These are phyloP conservation scores for Sclerodermus sp. DNA, from an alignment of 2,888 invertebrate species.

Conservation along the genomic window DNA sequence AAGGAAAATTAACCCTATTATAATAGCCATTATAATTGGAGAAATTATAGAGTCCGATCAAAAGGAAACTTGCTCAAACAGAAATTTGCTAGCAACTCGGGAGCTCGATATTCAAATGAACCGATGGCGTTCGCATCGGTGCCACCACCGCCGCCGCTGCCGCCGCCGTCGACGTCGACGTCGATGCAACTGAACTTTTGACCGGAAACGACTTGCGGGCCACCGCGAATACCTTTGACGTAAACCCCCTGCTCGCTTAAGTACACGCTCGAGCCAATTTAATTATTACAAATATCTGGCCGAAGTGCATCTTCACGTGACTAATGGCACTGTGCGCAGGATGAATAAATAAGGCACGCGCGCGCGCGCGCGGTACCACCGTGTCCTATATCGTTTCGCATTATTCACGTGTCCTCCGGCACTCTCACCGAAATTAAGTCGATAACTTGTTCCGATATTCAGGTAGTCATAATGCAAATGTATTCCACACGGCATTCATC, in stretches of 20 bases:
- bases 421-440: slow-evolving; percentile 27
- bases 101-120: too few species aligned
- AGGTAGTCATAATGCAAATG: slow-evolving; percentile 18
- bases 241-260: not conserved
- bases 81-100: too few species aligned
- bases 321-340: too few species aligned
- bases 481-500: not conserved
- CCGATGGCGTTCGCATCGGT: slow-evolving; percentile 27
- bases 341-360: too few species aligned
- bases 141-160: slow-evolving; percentile 15
- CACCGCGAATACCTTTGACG: not conserved
- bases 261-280: not conserved
- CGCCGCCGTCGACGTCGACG: not conserved
- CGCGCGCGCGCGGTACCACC: too few species aligned
- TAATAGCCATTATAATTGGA: too few species aligned
- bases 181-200: not conserved
- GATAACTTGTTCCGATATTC: slow-evolving; percentile 24
- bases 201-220: not conserved
- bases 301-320: too few species aligned
- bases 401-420: slow-evolving; percentile 25
- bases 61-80: too few species aligned
- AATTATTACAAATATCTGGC: too few species aligned
- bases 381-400: slow-evolving; percentile 9
- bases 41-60: too few species aligned
- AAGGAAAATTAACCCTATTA: too few species aligned